Base-by-base conservation (phyloP, 2,888 invertebrate genomes). In the Melieria omissa region DNA sequence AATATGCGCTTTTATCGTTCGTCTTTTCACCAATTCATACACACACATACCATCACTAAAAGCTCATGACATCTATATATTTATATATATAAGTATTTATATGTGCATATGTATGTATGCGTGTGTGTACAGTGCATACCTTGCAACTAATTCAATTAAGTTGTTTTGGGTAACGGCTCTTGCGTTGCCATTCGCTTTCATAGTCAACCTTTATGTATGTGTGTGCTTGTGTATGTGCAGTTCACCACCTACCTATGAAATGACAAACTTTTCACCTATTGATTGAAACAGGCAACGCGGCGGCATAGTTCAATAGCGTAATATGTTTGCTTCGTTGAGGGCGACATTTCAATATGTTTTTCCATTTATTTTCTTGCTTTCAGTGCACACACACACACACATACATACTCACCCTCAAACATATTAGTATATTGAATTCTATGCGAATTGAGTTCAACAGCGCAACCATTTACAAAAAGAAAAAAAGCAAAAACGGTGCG, bases 71-170 rank as follows among this genome's bases (percentile, higher is more conserved):
- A 29, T 29, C 29, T 29, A 29, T 29, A 41, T 60, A 60, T 60
- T 3, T 60, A 60, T 60, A 10, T 60, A 41, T 4, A 42, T 41
- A 41, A 10, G n/a, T 61, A 61, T 61, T 0, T 61, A 61, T 42
- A 44, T 44, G 42, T 5, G 12, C n/a, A 61, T 62, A 45, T 45
- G 45, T 62, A 62, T 46, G 14, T 62, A 6, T 16, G 45, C 29
- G 42, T 41, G 58, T 58, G 42, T 58, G 8, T 58, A 41, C 41
- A 29, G 45, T 1, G 14, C 14, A 45, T 62, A 45, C 6, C 5
- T 61, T 49, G 45, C 49, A 63, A 41, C 61, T 61, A 68, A 68
- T 68, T 61, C 44, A 68, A 68, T 68, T 68, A 68, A 14, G 68
- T n/a, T 10, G 42, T 61, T 68, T 52, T 61, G 61, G 52, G 60